Evolutionary conservation across 1,140 invertebrate species (phyloP).

Genomic region (Branchinecta lindahli): DNA sequence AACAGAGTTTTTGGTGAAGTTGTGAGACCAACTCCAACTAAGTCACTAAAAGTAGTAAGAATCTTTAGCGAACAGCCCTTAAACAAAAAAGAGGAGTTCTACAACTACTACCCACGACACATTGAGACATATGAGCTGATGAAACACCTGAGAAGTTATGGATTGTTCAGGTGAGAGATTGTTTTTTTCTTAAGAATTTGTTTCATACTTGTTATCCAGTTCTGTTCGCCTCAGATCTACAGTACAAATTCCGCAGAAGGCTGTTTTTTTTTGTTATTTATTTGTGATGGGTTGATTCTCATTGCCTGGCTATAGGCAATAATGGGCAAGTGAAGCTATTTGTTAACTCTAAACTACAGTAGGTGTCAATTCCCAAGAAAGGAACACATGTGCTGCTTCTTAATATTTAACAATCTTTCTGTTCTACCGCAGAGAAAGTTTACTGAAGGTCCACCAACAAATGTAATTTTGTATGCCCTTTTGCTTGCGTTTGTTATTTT

Average conservation of each 20-base stretch:
- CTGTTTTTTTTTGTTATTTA: neutral
- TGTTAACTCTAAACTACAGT: too few relatives aligned
- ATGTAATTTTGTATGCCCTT: too few relatives aligned
- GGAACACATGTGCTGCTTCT: too few relatives aligned
- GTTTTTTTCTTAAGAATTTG: neutral
- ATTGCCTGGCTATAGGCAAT: too few relatives aligned
- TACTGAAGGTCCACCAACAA: too few relatives aligned
- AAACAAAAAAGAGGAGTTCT: constrained; percentile 51
- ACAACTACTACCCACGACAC: constrained; percentile 73
- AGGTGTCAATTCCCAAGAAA: too few relatives aligned
- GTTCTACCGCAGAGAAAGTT: too few relatives aligned
- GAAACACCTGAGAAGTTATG: constrained; percentile 51
- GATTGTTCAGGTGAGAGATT: constrained; percentile 40
- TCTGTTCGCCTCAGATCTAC: neutral
- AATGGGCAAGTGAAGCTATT: too few relatives aligned
- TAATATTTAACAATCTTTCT: too few relatives aligned
- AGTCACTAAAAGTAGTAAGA: constrained; percentile 54
- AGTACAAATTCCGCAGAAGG: neutral
- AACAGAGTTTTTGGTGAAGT: constrained; percentile 82
- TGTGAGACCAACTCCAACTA: constrained; percentile 47
- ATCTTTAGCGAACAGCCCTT: constrained; percentile 57
- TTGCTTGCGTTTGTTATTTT: too few relatives aligned
- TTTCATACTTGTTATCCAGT: neutral
- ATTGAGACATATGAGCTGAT: constrained; percentile 54
- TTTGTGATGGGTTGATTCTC: too few relatives aligned